Evolutionary conservation across 2,797 vertebrate species (phyloP).

Genomic region (Rhabdomys pumilio): DNA sequence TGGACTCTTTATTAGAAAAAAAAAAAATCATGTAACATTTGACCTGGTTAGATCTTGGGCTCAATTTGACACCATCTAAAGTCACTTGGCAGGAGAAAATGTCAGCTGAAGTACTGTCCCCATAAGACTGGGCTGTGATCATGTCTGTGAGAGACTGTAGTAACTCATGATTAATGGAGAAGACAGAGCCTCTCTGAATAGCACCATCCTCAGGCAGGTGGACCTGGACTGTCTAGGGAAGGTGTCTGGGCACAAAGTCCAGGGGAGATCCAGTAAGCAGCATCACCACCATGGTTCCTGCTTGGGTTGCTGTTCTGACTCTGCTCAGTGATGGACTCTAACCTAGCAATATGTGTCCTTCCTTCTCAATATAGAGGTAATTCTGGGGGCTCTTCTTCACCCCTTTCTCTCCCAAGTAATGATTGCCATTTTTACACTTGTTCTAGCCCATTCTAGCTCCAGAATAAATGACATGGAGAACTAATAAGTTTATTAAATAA

Average conservation of each 20-base stretch:
- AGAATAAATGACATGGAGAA: neutral
- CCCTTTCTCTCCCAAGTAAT: neutral
- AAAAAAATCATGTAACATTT: neutral
- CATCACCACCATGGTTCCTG: neutral
- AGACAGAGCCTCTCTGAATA: too few relatives aligned
- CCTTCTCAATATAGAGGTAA: neutral
- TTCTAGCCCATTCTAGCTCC: neutral
- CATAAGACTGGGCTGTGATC: neutral
- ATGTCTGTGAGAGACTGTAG: neutral
- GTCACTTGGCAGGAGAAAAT: neutral
- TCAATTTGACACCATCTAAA: neutral
- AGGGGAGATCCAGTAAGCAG: neutral
- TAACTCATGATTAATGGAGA: neutral
- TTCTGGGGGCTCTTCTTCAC: neutral
- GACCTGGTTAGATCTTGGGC: neutral
- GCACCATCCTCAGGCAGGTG: too few relatives aligned
- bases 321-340: neutral
- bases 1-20: neutral
- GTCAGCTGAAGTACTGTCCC: neutral
- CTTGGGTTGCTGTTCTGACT: neutral
- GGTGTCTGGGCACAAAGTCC: neutral
- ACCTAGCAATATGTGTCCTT: too few relatives aligned
- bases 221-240: neutral
- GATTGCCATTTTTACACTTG: neutral
- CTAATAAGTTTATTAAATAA: neutral